Evolutionary conservation across 23 tunicate species (phyloP).

Genomic region (Corella eumyota): DNA sequence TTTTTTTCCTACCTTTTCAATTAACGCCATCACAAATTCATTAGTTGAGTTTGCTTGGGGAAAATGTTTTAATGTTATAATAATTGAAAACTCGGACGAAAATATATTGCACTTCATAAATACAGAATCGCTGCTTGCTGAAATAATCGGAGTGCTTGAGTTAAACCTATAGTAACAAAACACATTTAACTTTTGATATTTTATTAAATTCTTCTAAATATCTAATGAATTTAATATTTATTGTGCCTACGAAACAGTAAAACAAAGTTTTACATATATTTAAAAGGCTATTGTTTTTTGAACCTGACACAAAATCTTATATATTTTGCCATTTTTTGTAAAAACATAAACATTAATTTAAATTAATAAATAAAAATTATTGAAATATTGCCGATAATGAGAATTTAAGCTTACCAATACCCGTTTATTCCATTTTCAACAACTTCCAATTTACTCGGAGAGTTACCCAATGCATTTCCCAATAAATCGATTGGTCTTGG

Average conservation of each 20-base stretch:
- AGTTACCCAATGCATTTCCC: constrained; percentile 27
- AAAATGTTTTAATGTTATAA: constrained; percentile 54
- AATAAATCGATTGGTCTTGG: constrained; percentile 43
- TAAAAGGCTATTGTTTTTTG: too few species aligned
- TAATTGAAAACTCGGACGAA: constrained; percentile 82
- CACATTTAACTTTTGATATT: too few species aligned
- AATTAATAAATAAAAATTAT: constrained; percentile 2
- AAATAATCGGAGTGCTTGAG: constrained; percentile 23
- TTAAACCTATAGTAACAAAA: constrained; percentile 56
- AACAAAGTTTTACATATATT: too few species aligned
- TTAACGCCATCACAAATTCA: constrained; percentile 40
- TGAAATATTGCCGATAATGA: background rate
- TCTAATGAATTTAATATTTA: too few species aligned
- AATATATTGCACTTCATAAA: constrained; percentile 47
- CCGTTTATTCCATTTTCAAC: constrained; percentile 37
- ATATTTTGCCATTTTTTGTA: too few species aligned
- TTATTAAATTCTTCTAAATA: too few species aligned
- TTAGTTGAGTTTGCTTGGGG: constrained; percentile 1
- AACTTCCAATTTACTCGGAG: constrained; percentile 26
- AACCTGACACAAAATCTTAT: too few species aligned
- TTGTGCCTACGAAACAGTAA: too few species aligned
- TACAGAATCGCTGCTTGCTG: constrained; percentile 27
- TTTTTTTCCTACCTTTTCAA: constrained; percentile 50
- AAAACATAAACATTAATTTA: background rate
- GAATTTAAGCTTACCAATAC: constrained; percentile 32